These are phyloP conservation scores for Tinea semifulvella DNA, from an alignment of 2,888 invertebrate genomes.

Conservation along the genomic window DNA sequence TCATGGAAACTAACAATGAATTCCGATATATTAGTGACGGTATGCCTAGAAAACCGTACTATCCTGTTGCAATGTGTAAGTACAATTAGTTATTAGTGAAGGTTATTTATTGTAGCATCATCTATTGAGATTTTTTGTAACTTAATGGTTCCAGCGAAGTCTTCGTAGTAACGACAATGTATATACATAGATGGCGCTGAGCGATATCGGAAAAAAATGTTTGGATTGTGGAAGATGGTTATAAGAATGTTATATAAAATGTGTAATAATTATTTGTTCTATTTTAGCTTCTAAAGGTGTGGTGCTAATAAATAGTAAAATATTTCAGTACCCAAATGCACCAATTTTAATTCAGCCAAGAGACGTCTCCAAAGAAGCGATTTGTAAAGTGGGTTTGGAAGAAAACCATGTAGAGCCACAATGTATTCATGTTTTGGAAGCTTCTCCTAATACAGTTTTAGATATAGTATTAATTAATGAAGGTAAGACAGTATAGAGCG, in stretches of 20 bases:
- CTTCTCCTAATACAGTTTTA: constrained; percentile 51
- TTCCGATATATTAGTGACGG: constrained; percentile 61
- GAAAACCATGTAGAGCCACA: constrained; percentile 41
- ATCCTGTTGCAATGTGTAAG: constrained; percentile 60
- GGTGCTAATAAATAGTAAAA: constrained; percentile 69
- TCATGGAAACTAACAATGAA: constrained; percentile 56
- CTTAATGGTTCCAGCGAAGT: no score
- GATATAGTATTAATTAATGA: constrained; percentile 71
- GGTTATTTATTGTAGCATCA: no score
- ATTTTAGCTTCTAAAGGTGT: constrained; percentile 26
- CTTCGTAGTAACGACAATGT: no score
- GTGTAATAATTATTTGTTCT: no score
- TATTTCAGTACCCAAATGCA: constrained; percentile 65
- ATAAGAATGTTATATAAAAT: no score
- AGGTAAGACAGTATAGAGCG: no score
- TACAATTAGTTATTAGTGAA: no score
- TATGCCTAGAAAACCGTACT: constrained; percentile 52
- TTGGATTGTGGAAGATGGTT: no score
- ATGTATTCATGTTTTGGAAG: constrained; percentile 64
- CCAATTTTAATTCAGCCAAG: constrained; percentile 64
- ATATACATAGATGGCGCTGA: no score
- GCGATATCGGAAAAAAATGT: no score
- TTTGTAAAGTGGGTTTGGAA: constrained; percentile 48
- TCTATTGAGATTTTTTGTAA: no score
- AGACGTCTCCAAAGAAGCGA: constrained; percentile 37